phyloP scores from a whole-genome alignment of 2,888 invertebrate genomes.

The Proisotoma minuta region DNA sequence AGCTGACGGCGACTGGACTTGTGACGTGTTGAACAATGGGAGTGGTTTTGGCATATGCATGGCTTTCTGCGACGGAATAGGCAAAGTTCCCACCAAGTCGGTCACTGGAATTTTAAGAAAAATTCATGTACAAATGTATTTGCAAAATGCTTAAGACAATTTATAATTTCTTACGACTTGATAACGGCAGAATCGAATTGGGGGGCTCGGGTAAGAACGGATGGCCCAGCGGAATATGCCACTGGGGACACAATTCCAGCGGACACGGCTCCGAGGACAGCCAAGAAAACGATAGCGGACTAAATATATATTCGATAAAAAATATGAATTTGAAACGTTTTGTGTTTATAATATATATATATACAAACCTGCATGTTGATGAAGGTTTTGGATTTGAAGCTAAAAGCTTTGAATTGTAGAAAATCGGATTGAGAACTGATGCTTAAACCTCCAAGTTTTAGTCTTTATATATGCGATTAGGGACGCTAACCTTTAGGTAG shows the following conservation, averaged over 20 bases:
- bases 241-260: slow-evolving; percentile 3
- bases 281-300: slow-evolving; percentile 11
- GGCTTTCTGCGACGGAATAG: slow-evolving; percentile 56
- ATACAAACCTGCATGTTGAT: slow-evolving; percentile 11
- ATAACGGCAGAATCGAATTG: slow-evolving; percentile 56
- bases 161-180: too few relatives aligned
- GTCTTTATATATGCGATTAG: too few relatives aligned
- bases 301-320: not conserved
- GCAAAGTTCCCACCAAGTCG: slow-evolving; percentile 57
- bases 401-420: too few relatives aligned
- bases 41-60: slow-evolving; percentile 54
- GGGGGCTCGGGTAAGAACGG: slow-evolving; percentile 52
- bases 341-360: not conserved
- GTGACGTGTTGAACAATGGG: slow-evolving; percentile 51
- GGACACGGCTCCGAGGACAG: slow-evolving; percentile 14
- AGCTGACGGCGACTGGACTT: slow-evolving; percentile 51
- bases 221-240: slow-evolving; percentile 11
- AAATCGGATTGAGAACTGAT: too few relatives aligned
- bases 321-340: not conserved
- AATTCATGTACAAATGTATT: slow-evolving; percentile 58
- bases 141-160: slow-evolving; percentile 55
- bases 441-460: too few relatives aligned
- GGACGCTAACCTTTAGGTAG: too few relatives aligned
- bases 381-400: not conserved
- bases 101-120: slow-evolving; percentile 10